phyloP scores from a whole-genome alignment of 2,113 vertebrate genomes.

The Ochotona curzoniae region DNA sequence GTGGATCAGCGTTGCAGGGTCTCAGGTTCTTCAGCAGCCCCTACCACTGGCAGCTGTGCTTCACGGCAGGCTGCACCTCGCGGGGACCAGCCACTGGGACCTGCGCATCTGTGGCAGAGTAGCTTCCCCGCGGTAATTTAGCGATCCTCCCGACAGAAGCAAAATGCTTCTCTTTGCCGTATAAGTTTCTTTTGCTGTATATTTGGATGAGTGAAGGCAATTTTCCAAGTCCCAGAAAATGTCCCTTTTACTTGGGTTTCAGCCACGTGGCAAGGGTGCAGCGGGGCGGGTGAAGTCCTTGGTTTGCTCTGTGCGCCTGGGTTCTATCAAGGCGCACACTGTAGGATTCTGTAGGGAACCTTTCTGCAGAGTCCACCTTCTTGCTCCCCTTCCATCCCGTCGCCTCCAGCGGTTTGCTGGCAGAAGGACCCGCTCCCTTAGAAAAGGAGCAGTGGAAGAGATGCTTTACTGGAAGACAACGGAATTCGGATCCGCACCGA shows the following conservation, averaged over 20 bases:
- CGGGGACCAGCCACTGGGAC: accelerated
- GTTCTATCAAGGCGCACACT: background rate
- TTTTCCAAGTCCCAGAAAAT: background rate
- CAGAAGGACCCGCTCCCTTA: background rate
- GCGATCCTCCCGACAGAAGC: background rate
- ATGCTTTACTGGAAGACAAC: accelerated
- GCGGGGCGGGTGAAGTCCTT: accelerated
- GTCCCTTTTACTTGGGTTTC: background rate
- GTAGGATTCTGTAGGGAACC: background rate
- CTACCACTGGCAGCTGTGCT: background rate
- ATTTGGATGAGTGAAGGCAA: background rate
- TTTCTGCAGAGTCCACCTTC: background rate
- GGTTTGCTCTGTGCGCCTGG: background rate
- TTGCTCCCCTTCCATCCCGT: background rate
- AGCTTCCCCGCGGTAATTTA: background rate
- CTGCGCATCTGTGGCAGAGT: accelerated
- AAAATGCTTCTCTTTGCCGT: background rate
- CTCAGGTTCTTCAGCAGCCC: accelerated
- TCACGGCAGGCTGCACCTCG: accelerated
- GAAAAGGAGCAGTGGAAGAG: background rate
- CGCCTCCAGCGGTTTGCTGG: background rate
- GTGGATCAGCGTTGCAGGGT: accelerated
- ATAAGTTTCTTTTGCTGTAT: background rate
- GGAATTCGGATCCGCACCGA: accelerated
- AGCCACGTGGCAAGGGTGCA: background rate